Conservation (phyloP, 2,888 invertebrate species). For the Ferrisia virgata region DNA sequence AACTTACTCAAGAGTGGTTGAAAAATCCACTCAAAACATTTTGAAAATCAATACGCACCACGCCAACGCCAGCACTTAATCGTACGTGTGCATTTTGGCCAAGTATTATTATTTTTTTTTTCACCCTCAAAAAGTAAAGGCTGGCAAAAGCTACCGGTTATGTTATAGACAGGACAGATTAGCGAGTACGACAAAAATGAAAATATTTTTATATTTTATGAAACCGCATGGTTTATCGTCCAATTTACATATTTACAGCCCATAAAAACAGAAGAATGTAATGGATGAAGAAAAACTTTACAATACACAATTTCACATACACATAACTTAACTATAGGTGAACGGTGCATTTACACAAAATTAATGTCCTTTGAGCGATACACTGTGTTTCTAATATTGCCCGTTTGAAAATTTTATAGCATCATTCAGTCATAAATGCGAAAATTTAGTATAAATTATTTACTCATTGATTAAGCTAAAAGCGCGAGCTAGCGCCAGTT, state of each 20-base stretch:
- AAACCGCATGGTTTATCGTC: constrained; percentile 1
- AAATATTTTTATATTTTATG: constrained; percentile 23
- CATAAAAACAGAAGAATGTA: constrained; percentile 14
- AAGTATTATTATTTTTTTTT: neutral
- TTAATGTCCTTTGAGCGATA: neutral
- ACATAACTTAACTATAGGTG: neutral
- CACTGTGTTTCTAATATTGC: neutral
- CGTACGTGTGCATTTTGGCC: neutral
- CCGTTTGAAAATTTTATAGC: neutral
- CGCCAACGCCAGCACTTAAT: neutral
- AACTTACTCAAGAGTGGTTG: neutral
- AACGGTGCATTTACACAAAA: neutral
- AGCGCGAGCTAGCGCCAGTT: neutral
- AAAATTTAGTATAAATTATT: constrained; percentile 13
- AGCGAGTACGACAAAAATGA: constrained; percentile 3
- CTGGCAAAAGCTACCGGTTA: neutral
- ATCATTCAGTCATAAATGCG: neutral
- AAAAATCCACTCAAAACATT: neutral
- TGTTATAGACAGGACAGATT: constrained; percentile 1
- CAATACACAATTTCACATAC: neutral
- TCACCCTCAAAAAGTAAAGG: neutral
- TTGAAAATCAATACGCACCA: neutral
- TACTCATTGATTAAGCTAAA: constrained; percentile 7
- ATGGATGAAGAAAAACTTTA: neutral
- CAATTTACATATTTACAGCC: constrained; percentile 26